Conservation (phyloP, 1,140 invertebrate species). For the Matsumurasca onukii region DNA sequence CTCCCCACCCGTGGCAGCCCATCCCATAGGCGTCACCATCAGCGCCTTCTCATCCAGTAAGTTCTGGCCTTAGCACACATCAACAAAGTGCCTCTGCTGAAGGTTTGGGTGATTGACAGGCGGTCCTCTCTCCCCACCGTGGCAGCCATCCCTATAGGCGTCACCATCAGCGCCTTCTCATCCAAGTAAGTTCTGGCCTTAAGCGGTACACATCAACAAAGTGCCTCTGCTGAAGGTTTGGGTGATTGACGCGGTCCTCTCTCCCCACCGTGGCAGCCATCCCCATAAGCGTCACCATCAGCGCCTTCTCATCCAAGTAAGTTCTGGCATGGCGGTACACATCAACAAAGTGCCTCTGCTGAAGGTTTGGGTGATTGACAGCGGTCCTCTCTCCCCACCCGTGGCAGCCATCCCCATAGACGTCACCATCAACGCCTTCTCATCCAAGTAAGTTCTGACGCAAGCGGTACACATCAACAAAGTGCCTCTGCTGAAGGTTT, state of each 20-base stretch:
- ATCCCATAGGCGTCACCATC: conserved; percentile 12
- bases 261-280: not conserved
- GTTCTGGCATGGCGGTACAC: conserved; percentile 1
- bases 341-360: not conserved
- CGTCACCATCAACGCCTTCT: conserved; percentile 11
- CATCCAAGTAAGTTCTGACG: not conserved
- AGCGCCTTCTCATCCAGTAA: conserved; percentile 14
- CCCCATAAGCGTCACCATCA: conserved; percentile 6
- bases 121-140: not conserved
- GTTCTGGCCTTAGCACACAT: conserved; percentile 12
- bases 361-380: not conserved
- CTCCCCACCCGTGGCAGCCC: not conserved
- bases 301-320: not conserved
- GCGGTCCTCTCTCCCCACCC: not conserved
- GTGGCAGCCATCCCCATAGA: conserved; percentile 2
- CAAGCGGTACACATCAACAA: not conserved
- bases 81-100: not conserved
- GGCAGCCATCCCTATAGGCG: conserved; percentile 5
- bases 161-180: conserved; percentile 14
- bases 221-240: not conserved
- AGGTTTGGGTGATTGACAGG: conserved; percentile 6
- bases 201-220: not conserved
- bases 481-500: not conserved
- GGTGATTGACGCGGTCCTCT: not conserved
- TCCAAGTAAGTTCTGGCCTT: conserved; percentile 11